phyloP scores from a whole-genome alignment of 2,888 invertebrate genomes.

The Megaustenia siamemsis region DNA sequence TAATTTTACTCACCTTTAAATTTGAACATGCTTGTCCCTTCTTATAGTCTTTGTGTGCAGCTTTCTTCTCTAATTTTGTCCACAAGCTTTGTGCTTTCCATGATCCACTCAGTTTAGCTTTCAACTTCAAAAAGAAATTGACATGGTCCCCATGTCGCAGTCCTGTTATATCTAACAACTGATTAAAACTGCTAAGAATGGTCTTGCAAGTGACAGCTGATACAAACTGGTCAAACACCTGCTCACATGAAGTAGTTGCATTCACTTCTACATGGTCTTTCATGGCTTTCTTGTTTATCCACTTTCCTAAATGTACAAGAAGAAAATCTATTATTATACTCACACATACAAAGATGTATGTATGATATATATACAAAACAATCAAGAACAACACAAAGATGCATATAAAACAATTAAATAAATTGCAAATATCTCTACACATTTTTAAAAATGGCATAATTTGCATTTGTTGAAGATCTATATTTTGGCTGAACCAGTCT shows the following conservation, averaged over 20 bases:
- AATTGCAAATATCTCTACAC: not conserved
- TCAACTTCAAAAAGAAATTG: constrained; percentile 74
- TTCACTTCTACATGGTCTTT: constrained; percentile 63
- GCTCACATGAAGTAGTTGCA: constrained; percentile 57
- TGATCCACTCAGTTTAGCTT: constrained; percentile 82
- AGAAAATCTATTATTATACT: not conserved
- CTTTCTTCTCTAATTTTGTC: constrained; percentile 96
- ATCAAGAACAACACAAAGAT: too few species aligned
- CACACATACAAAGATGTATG: not conserved
- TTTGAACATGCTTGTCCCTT: constrained; percentile 90
- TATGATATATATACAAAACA: not conserved
- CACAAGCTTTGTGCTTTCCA: constrained; percentile 99
- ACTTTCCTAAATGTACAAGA: not conserved
- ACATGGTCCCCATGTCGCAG: constrained; percentile 72
- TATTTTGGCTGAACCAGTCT: too few species aligned
- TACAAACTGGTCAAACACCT: constrained; percentile 91
- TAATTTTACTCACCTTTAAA: constrained; percentile 87
- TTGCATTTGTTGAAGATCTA: not conserved
- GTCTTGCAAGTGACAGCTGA: constrained; percentile 93
- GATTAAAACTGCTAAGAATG: constrained; percentile 88
- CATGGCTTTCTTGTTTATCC: constrained; percentile 49
- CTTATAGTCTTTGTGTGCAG: constrained; percentile 93
- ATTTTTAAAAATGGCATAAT: not conserved
- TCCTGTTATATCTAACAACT: constrained; percentile 88
- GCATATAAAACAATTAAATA: not conserved